Base-by-base conservation (phyloP, 2,888 invertebrate species). In the Chydorus sphaericus region DNA sequence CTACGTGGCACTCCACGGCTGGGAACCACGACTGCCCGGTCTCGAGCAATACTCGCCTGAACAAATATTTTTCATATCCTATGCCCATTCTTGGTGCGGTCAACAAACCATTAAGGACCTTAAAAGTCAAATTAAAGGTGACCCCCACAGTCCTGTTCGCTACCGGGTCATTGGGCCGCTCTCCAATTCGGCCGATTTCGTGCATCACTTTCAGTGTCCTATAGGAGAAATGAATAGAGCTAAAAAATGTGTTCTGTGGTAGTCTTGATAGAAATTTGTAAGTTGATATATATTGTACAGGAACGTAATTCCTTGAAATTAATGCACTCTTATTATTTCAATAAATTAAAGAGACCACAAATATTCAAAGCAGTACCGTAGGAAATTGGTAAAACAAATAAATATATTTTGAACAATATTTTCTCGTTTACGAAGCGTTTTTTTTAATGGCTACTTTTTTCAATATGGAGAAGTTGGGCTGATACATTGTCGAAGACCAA, bases 41-140 rank as follows among this genome's bases (percentile, higher is more conserved):
- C 57, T 65, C 16, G 60, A 61, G 23, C 49, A 62, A 48, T 65
- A 63, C 52, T 60, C 59, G 75, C 69, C 84, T 78, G 76, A 75
- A 81, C 74, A 75, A 62, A 60, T 75, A 74, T 88, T 88, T 73
- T 88, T 87, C 86, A 72, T 88, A 62, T 82, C 85, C 59, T 84
- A 86, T 0, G 87, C 85, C 1, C 85, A 85, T 71, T 84, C 85
- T 1, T 91, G 90, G 90, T 92, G 91, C 69, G 79, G 85, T 8
- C 83, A 83, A 62, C 84, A 85, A 68, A 66, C 76, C 56, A 73
- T 74, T 8, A 74, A 88, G 68, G 78, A 83, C 30, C 75, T 91
- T 59, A 85, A 83, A 68, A 73, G 85, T 64, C 75, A 84, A 62
- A 84, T 91, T 65, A 80, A 84, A 30, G 88, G 87, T 0, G 89